Evolutionary conservation across 1,140 invertebrate species (phyloP).

Genomic region (Lepidotrigona ventralis): DNA sequence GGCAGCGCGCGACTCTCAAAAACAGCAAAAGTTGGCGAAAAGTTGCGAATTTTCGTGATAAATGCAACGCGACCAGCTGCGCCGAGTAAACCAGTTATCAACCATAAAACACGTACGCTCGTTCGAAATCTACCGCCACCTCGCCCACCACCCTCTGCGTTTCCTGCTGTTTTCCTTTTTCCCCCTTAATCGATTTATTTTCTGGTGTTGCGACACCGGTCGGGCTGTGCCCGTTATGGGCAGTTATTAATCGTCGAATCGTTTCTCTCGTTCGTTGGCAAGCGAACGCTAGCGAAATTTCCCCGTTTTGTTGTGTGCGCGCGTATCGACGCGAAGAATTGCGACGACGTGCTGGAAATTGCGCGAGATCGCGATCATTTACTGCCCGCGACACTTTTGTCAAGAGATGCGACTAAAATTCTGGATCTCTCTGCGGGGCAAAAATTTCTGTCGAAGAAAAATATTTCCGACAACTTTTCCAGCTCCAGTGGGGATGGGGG

Average conservation of each 20-base stretch:
- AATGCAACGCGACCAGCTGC: slow-evolving; percentile 43
- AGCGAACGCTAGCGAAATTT: slow-evolving; percentile 6
- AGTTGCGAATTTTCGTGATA: slow-evolving; percentile 41
- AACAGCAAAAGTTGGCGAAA: slow-evolving; percentile 45
- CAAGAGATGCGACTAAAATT: not conserved
- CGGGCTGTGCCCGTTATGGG: slow-evolving; percentile 9
- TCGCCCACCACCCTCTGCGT: no score
- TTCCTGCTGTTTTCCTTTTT: slow-evolving; percentile 19
- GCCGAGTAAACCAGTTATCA: slow-evolving; percentile 38
- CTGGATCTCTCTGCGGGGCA: no score
- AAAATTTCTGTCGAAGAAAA: no score
- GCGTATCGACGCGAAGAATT: not conserved
- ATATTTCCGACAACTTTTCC: no score
- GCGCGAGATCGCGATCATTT: not conserved
- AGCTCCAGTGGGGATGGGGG: no score
- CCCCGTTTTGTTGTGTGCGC: not conserved
- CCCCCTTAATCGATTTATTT: slow-evolving; percentile 47
- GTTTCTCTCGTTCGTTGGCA: not conserved
- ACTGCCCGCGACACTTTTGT: not conserved
- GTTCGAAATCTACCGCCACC: not conserved
- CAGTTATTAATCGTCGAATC: slow-evolving; percentile 28
- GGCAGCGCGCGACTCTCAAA: not conserved
- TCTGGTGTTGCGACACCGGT: slow-evolving; percentile 19
- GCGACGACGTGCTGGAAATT: no score
- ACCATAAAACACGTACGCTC: slow-evolving; percentile 28